Evolutionary conservation across 53 echinoderm and acorn worm genomes (phyloP), one percentile per base, ranked within the genome.

Genomic region (Temnopleurus reevesii): DNA sequence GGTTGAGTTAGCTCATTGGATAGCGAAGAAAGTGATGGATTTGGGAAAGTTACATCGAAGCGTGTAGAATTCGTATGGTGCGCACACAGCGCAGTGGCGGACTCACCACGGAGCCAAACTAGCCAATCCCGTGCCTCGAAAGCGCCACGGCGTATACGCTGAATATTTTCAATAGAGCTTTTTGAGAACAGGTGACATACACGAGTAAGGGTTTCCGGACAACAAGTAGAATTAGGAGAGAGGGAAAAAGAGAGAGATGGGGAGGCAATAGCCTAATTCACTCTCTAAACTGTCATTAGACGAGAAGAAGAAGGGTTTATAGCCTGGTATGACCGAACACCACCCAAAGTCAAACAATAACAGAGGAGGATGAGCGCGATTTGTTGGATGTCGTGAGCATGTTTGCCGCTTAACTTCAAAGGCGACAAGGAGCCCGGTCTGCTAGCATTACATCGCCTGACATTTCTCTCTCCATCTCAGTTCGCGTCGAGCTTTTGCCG

Each of bases 321-420:
- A 15, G 77, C 77, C 34, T 63, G 63, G 34, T 34, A 63, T 33
- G 63, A 63, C 63, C 34, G 63, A 31, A 33, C 34, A 9, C 34
- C 63, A 63, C 34, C 33, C 30, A 63, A 63, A 31, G 13, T 63
- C 63, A 63, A 63, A 63, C 63, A 63, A 63, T 63, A 63, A 63
- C 12, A 59, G 33, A 63, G 63, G 12, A 63, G 63, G 34, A 63
- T 63, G 63, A 15, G 63, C 34, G 30, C 34, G 63, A 34, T 33
- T 31, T 63, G 63, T 10, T 63, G 34, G 63, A 33, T 17, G 33
- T 63, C 31, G 63, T 12, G 23, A 23, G 25, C 21, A 56, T 56
- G 56, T 56, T n/a, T 56, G 63, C 17, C 63, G 63, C 63, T 63
- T 56, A 15, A 63, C 63, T 31, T 63, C 63, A 63, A 63, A 63